Conservation (phyloP, 2,888 invertebrate genomes). For the Ophioninae sp. region DNA sequence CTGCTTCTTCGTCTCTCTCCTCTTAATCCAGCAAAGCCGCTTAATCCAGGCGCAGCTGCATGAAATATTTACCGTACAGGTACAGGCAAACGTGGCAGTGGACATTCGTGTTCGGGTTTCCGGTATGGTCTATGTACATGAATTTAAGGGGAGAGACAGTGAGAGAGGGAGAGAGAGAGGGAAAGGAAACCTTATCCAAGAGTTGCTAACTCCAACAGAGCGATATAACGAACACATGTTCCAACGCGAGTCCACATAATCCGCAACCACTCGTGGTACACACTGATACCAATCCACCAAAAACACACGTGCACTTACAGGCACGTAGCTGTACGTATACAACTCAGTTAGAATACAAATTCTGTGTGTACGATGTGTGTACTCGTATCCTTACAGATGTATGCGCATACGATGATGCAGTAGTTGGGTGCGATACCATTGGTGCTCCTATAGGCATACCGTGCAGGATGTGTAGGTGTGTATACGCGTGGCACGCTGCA, state of each 20-base stretch:
- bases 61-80: constrained; percentile 79
- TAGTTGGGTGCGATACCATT: constrained; percentile 10
- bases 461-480: constrained; percentile 27
- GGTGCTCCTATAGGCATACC: constrained; percentile 37
- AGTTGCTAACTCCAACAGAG: constrained; percentile 76
- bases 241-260: constrained; percentile 77
- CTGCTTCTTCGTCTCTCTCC: constrained; percentile 46
- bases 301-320: constrained; percentile 26
- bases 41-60: constrained; percentile 79
- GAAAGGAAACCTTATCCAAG: constrained; percentile 75
- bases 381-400: neutral
- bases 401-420: neutral
- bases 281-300: constrained; percentile 26
- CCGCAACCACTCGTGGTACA: constrained; percentile 74
- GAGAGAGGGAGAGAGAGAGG: constrained; percentile 58
- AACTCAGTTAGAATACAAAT: constrained; percentile 30
- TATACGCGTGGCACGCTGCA: constrained; percentile 17
- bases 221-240: constrained; percentile 80
- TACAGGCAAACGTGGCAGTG: constrained; percentile 60
- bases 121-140: constrained; percentile 15
- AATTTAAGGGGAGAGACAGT: constrained; percentile 52
- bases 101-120: constrained; percentile 52
- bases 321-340: constrained; percentile 55
- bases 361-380: neutral
- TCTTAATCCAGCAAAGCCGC: constrained; percentile 78